Evolutionary conservation across 2,888 invertebrate genomes (phyloP), one percentile per base, ranked within the genome.

Genomic region (Volucella zonaria): DNA sequence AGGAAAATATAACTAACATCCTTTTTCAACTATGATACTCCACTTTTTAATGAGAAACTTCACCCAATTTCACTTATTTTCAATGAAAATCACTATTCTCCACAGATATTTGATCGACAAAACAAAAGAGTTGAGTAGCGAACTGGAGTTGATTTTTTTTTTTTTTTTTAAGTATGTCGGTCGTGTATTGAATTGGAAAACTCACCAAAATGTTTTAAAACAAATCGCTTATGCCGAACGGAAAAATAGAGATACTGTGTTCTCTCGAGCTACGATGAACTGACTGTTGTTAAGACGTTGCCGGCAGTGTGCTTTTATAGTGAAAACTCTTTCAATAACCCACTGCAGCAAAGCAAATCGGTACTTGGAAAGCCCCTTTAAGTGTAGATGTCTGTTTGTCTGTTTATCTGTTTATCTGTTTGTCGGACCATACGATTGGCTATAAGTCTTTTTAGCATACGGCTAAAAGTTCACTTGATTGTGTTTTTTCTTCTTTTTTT

Each of bases 261-360:
- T 73, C 82, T 51, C 73, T 86, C 68, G 77, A 74, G 59, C 74
- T 70, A 74, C 81, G 81, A 81, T 77, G 64, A 74, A 86, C 80
- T 68, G 74, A 86, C 86, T 86, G 86, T 82, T 77, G 82, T 86
- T 81, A 66, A 81, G 67, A 74, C 81, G 73, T 56, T 70, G 76
- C 86, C 86, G 86, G 77, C 77, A 64, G 70, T 74, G 73, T 3
- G 81, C 86, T 86, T 86, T 82, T 86, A 86, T 86, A 86, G 81
- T 76, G 80, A 81, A 80, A 85, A 76, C 75, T 75, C 70, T 79
- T 83, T 49, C 64, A 58, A 74, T 54, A 51, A 49, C 67, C 4
- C 23, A 23, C 23, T 38, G 61, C 45, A 49, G 59, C 43, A 68
- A 23, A 31, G 31, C 52, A 23, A 68, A 52, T 42, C 42, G 15